phyloP scores from a whole-genome alignment of 1,140 invertebrate genomes.

The Diabrotica virgifera region DNA sequence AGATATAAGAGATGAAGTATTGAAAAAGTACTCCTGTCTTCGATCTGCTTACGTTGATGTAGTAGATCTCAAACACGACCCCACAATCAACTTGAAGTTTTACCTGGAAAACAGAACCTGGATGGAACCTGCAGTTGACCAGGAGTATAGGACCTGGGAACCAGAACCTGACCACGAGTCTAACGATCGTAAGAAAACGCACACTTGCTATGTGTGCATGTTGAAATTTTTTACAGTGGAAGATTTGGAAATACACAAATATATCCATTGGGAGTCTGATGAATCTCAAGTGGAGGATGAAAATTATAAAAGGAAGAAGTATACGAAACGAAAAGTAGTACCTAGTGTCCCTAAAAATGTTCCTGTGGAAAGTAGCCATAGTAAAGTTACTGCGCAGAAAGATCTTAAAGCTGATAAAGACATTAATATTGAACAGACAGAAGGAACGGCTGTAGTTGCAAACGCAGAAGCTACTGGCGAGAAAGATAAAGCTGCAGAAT shows the following conservation, averaged over 20 bases:
- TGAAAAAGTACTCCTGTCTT: neutral
- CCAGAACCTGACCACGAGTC: neutral
- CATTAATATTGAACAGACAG: too few species aligned
- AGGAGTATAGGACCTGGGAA: too few species aligned
- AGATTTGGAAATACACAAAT: constrained; percentile 4
- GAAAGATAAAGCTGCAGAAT: too few species aligned
- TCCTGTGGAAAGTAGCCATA: too few species aligned
- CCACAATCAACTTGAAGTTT: neutral
- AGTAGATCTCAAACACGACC: neutral
- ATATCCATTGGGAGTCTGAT: neutral
- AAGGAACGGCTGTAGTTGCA: too few species aligned
- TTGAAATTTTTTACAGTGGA: neutral
- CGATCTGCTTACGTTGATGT: neutral
- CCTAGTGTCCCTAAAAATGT: too few species aligned
- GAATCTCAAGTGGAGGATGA: neutral
- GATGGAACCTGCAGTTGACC: too few species aligned
- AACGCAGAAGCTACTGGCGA: too few species aligned
- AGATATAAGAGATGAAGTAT: neutral
- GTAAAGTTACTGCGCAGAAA: too few species aligned
- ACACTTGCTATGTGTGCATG: constrained; percentile 8
- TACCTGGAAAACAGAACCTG: too few species aligned
- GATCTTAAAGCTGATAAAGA: too few species aligned
- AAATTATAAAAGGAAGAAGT: neutral
- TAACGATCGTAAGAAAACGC: neutral
- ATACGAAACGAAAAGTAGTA: too few species aligned